Conservation (phyloP, 2,113 vertebrate genomes). For the Sinocyclocheilus grahami region DNA sequence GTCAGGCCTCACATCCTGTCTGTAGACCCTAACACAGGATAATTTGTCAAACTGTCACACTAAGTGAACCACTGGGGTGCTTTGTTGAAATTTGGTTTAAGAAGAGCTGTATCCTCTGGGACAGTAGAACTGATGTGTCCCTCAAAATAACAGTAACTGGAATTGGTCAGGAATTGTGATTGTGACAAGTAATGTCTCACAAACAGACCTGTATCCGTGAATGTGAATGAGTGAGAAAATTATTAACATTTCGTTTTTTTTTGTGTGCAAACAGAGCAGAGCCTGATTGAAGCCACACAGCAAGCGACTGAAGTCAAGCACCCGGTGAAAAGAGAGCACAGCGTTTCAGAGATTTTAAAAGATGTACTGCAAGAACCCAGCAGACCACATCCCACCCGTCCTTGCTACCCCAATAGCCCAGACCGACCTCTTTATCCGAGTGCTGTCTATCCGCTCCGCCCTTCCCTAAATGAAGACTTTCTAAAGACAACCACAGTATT, state of each 20-base stretch:
- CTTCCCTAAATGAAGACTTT: slow-evolving; percentile 84
- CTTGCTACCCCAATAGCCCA: slow-evolving; percentile 72
- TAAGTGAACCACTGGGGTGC: slow-evolving; percentile 70
- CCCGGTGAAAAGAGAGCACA: slow-evolving; percentile 86
- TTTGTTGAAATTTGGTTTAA: slow-evolving; percentile 55
- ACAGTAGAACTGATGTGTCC: slow-evolving; percentile 44
- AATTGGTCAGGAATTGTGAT: neutral
- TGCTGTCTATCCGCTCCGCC: slow-evolving; percentile 85
- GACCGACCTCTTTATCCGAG: slow-evolving; percentile 88
- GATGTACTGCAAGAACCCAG: slow-evolving; percentile 80
- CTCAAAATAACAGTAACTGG: neutral
- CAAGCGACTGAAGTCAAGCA: slow-evolving; percentile 78
- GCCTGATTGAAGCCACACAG: slow-evolving; percentile 83
- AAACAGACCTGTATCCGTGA: neutral
- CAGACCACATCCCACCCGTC: slow-evolving; percentile 80
- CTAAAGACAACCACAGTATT: slow-evolving; percentile 79
- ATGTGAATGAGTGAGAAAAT: neutral
- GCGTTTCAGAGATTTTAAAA: slow-evolving; percentile 88
- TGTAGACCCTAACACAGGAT: slow-evolving; percentile 51
- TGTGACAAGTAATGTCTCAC: too few species aligned
- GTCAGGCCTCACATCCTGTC: slow-evolving; percentile 75
- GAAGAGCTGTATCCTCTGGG: slow-evolving; percentile 48
- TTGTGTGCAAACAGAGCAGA: slow-evolving; percentile 81
- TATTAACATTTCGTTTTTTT: slow-evolving; percentile 25
- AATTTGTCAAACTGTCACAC: slow-evolving; percentile 73